These are phyloP conservation scores for Drosophila conformis DNA, from an alignment of 2,888 invertebrate species.

Conservation along the genomic window DNA sequence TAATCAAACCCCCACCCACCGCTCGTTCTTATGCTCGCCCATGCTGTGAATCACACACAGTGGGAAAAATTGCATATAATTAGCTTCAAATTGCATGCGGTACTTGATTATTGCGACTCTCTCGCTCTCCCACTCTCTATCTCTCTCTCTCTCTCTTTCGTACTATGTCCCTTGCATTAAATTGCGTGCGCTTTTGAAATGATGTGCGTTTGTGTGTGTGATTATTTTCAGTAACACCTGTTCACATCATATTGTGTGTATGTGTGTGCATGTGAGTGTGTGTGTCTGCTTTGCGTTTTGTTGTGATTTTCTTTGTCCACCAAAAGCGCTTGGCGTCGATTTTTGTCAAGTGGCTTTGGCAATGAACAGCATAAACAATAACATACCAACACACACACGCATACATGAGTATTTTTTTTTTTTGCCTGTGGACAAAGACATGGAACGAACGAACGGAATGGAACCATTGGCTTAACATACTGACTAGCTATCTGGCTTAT, in stretches of 20 bases:
- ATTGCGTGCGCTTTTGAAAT: conserved; percentile 48
- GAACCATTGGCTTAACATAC: conserved; percentile 36
- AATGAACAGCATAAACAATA: conserved; percentile 74
- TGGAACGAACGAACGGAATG: conserved; percentile 46
- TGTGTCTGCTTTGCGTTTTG: conserved; percentile 36
- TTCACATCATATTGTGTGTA: conserved; percentile 28
- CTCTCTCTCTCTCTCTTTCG: background rate
- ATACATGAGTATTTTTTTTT: conserved; percentile 16
- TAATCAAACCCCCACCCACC: background rate
- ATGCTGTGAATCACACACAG: background rate
- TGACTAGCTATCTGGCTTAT: conserved; percentile 58
- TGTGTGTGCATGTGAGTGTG: conserved; percentile 22
- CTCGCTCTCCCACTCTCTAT: background rate
- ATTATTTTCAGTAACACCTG: conserved; percentile 66
- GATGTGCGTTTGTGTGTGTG: conserved; percentile 3
- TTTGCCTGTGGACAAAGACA: conserved; percentile 52
- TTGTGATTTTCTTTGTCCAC: conserved; percentile 60
- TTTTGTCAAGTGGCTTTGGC: conserved; percentile 78
- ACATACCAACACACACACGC: conserved; percentile 20
- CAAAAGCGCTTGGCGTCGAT: conserved; percentile 49
- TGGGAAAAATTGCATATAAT: conserved; percentile 13
- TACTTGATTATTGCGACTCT: background rate
- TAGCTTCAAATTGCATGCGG: conserved; percentile 27
- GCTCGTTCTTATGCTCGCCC: background rate
- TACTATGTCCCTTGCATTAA: background rate